A percentile compares a stretch with the other conserved stretches of the same genome.
Evolutionary conservation across 1,140 invertebrate genomes (phyloP).

Genomic region (Calephelis virginiensis): DNA sequence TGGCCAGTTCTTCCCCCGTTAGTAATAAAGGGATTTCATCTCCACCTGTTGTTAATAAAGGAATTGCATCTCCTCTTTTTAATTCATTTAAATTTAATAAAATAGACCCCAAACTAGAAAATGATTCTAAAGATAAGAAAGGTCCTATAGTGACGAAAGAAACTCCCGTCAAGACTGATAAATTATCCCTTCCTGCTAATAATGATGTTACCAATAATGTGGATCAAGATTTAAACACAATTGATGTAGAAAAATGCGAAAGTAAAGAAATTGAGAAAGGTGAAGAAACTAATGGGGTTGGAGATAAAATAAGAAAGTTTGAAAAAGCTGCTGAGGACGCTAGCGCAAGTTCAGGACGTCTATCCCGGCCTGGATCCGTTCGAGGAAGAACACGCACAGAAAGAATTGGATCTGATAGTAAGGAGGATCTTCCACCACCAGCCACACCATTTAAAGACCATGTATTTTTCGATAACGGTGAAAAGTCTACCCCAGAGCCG

Average conservation of each 20-base stretch:
- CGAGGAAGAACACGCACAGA: constrained; percentile 48
- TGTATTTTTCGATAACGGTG: constrained; percentile 40
- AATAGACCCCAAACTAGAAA: constrained; percentile 42
- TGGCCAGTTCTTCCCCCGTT: too few relatives aligned
- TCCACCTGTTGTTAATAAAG: not conserved
- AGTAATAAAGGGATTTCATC: not conserved
- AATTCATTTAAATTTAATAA: constrained; percentile 41
- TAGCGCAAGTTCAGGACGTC: constrained; percentile 41
- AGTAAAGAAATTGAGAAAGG: constrained; percentile 29
- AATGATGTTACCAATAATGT: constrained; percentile 24
- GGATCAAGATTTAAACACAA: not conserved
- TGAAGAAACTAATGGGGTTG: constrained; percentile 63
- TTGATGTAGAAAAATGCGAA: constrained; percentile 28
- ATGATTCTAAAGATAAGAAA: constrained; percentile 42
- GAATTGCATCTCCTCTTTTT: constrained; percentile 3
- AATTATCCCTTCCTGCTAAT: constrained; percentile 40
- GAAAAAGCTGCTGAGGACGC: constrained; percentile 68
- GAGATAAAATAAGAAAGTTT: constrained; percentile 71
- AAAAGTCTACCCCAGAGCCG: constrained; percentile 14
- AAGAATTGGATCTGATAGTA: constrained; percentile 51
- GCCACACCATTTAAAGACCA: constrained; percentile 63
- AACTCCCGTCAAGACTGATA: constrained; percentile 46
- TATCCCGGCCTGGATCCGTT: constrained; percentile 60
- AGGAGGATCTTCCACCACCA: constrained; percentile 56
- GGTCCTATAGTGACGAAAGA: constrained; percentile 44